Percentiles rank a stretch among this genome's conserved stretches.
phyloP scores from a whole-genome alignment of 2,113 vertebrate genomes.

The Pedionomus torquatus region DNA sequence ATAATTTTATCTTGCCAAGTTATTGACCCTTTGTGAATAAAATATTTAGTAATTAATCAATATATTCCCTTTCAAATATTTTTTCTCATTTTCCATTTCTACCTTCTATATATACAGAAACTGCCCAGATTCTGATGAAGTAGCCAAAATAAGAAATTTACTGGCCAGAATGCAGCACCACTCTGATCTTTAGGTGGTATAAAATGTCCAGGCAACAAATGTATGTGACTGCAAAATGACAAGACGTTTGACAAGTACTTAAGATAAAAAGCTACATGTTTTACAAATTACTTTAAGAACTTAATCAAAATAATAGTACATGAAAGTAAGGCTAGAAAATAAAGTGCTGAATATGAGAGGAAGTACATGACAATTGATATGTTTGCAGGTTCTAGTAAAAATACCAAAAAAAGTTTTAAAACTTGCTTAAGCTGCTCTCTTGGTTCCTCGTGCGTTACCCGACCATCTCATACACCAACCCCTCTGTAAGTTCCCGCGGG shows the following conservation, averaged over 20 bases:
- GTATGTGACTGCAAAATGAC: conserved; percentile 88
- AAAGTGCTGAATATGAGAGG: conserved; percentile 84
- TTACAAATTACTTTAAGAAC: conserved; percentile 68
- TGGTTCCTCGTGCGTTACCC: conserved; percentile 70
- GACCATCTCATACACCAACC: conserved; percentile 67
- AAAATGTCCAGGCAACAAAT: conserved; percentile 94
- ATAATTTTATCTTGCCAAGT: conserved; percentile 96
- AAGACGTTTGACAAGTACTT: conserved; percentile 82
- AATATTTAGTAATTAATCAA: conserved; percentile 94
- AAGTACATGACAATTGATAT: conserved; percentile 65
- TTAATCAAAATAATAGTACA: conserved; percentile 74
- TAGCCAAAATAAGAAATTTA: conserved; percentile 98
- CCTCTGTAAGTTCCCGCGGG: conserved; percentile 73
- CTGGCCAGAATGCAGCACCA: conserved; percentile 95
- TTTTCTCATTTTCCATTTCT: conserved; percentile 89
- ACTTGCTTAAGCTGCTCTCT: conserved; percentile 62
- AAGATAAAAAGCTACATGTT: conserved; percentile 79
- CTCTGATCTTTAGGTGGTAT: conserved; percentile 89
- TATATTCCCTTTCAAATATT: conserved; percentile 98
- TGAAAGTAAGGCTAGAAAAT: conserved; percentile 84
- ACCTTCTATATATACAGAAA: conserved; percentile 97
- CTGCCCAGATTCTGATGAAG: conserved; percentile 85
- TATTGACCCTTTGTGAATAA: conserved; percentile 99
- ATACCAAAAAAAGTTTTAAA: conserved; percentile 51
- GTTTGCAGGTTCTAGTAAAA: conserved; percentile 75